Evolutionary conservation across 2,888 invertebrate species (phyloP), one percentile per base, ranked within the genome.

Genomic region (Mycalesis mineus): DNA sequence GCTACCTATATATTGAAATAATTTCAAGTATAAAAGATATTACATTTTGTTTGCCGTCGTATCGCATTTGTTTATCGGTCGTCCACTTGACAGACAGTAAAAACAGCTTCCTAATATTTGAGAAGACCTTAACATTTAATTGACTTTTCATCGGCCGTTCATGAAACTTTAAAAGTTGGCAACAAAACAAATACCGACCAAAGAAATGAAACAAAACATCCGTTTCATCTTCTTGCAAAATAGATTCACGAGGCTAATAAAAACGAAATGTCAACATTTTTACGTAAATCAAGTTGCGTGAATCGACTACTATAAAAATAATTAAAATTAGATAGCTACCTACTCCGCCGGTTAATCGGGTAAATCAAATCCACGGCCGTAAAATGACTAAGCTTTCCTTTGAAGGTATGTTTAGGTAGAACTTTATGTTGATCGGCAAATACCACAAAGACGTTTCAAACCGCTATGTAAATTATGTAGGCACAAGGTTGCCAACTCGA

Each of bases 391-490:
- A 53, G 37, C 45, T 45, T 53, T 45, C 14, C 3, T 44, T 44
- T 14, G 11, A 44, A 53, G 36, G 36, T 36, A 31, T 14, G 15
- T 33, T 33, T 33, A 47, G 47, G 47, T 47, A 47, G 31, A 13
- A 42, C 40, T 40, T 47, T 55, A 49, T 58, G 39, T 49, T 22
- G 44, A 52, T 55, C 37, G 29, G 42, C 49, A 40, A 42, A 53
- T 55, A 39, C 45, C 45, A 44, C 13, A 29, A 17, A 42, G 47
- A 61, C 33, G 55, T 58, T 57, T 57, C 44, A 45, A 58, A 55
- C 58, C 37, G 15, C 61, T 58, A 61, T 58, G 61, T 55, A 58
- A 61, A 61, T 61, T 57, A 52, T 55, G 45, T 55, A 39, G 50
- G 44, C 52, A 45, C 55, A 58, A 61, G 55, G 58, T 61, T 58